Conservation (phyloP, 1,140 invertebrate species). For the Oryzaephilus surinamensis region DNA sequence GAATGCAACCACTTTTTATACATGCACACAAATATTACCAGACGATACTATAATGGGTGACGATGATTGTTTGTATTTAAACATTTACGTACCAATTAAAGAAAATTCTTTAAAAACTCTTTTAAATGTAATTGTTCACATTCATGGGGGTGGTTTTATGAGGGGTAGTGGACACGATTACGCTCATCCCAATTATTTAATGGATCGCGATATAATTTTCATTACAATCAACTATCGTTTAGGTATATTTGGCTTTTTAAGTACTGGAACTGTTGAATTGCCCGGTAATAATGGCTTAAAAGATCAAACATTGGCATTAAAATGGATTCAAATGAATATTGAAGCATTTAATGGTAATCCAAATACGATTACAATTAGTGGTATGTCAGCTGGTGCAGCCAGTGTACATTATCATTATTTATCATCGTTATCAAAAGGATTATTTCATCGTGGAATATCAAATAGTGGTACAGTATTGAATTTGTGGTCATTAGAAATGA, state of each 20-base stretch:
- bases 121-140: conserved; percentile 46
- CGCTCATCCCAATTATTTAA: conserved; percentile 43
- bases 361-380: conserved; percentile 40
- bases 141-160: conserved; percentile 50
- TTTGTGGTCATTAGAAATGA: conserved; percentile 59
- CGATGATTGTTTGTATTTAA: conserved; percentile 45
- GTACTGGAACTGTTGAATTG: conserved; percentile 41
- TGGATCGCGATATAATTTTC: conserved; percentile 48
- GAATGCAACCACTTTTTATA: neutral
- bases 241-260: conserved; percentile 48
- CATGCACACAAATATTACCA: neutral
- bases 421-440: conserved; percentile 39
- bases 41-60: conserved; percentile 24
- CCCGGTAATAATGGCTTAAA: conserved; percentile 51
- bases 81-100: conserved; percentile 37
- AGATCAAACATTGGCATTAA: conserved; percentile 47
- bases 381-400: conserved; percentile 43
- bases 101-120: conserved; percentile 29
- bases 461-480: conserved; percentile 64
- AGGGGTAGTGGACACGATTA: conserved; percentile 40
- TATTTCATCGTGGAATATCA: conserved; percentile 61
- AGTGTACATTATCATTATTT: conserved; percentile 49
- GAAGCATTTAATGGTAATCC: conserved; percentile 43
- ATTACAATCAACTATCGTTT: conserved; percentile 55
- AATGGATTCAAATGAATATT: conserved; percentile 49